These are phyloP conservation scores for Protonemura montana DNA, from an alignment of 2,888 invertebrate species.

Conservation along the genomic window DNA sequence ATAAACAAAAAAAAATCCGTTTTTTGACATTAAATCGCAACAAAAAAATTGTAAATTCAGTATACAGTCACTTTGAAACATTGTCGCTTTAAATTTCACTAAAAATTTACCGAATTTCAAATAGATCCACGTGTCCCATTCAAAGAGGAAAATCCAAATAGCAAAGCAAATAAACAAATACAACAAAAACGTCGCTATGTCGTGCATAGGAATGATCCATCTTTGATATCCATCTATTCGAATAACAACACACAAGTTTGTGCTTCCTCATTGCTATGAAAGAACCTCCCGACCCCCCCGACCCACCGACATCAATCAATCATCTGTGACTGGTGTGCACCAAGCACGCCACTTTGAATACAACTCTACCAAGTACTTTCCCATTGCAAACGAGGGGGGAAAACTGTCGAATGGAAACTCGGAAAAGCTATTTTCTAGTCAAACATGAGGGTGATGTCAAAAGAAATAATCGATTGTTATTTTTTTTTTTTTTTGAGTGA, in stretches of 20 bases:
- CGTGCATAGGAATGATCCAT: neutral
- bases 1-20: no score
- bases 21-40: no score
- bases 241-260: slow-evolving; percentile 1
- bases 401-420: neutral
- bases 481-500: neutral
- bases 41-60: no score
- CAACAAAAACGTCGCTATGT: neutral
- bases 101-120: no score
- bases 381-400: neutral
- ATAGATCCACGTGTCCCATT: no score
- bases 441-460: neutral
- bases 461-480: neutral
- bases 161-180: neutral
- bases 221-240: neutral
- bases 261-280: slow-evolving; percentile 1
- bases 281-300: no score
- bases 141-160: no score
- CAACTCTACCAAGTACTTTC: no score
- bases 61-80: no score
- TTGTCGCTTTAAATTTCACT: no score
- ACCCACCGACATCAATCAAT: neutral
- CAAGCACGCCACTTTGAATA: neutral
- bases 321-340: neutral
- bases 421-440: neutral